Evolutionary conservation across 2,797 vertebrate species (phyloP), one percentile per base, ranked within the genome.

Genomic region (Typhlichthys subterraneus): DNA sequence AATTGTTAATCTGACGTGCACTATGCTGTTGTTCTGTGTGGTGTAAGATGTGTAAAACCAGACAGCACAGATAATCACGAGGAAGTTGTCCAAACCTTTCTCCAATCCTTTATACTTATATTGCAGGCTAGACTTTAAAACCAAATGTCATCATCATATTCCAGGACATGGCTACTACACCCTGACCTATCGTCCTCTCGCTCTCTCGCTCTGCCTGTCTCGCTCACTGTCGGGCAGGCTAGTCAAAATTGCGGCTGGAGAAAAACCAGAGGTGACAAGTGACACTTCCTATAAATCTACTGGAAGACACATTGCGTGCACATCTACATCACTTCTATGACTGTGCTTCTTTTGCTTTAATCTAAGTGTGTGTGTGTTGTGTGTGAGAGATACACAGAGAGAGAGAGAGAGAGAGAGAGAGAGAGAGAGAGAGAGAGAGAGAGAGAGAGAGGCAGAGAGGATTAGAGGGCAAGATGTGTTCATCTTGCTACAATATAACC

Each of bases 221-320:
- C 57, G 11, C 57, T 48, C 19, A 51, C 82, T 83, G 61, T 63
- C 11, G 59, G 83, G 76, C 57, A 82, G 79, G 77, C 76, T 79
- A 75, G 19, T 72, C 63, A 69, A 67, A 45, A 57, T 46, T 57
- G 77, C 46, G 13, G 61, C 64, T 47, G 64, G 61, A 17, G 69
- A 80, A 73, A 85, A 88, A 82, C 82, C 75, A 61, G 73, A 54
- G 77, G 73, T 70, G 82, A 88, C 85, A 85, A 85, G 76, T 87
- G 87, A 89, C 88, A 89, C 84, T 85, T 86, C 80, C 76, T 75
- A 85, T 88, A 85, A 89, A 69, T 91, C 82, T 38, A 71, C 76
- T 72, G 79, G 71, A 67, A 67, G 74, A 70, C 74, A 57, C 49
- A 31, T 61, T 55, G 51, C 8, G n/a, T 8, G 14, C 7, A 5